Evolutionary conservation across 2,797 vertebrate genomes (phyloP).

Genomic region (Pangasius sanitwongsei): DNA sequence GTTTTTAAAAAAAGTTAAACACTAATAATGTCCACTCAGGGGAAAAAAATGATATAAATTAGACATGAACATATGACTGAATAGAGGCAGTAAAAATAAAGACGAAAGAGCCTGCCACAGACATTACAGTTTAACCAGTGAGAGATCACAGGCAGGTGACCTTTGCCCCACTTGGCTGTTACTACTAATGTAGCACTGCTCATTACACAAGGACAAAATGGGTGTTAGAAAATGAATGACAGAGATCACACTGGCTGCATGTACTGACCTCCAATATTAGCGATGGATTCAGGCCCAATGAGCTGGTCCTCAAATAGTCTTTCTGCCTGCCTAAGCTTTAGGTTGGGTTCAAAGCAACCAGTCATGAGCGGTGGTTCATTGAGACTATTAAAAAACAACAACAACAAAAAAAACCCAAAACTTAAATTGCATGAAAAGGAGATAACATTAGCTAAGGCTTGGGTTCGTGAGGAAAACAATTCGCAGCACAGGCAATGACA

Average conservation of each 20-base stretch:
- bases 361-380: conserved; percentile 85
- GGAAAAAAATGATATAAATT: background rate
- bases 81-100: background rate
- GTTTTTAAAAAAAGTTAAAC: no score
- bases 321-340: conserved; percentile 82
- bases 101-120: background rate
- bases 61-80: background rate
- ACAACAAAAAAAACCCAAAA: conserved; percentile 15
- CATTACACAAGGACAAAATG: background rate
- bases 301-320: conserved; percentile 87
- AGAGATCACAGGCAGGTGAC: background rate
- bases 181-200: background rate
- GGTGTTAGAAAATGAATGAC: background rate
- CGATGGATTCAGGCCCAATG: conserved; percentile 88
- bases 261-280: conserved; percentile 83
- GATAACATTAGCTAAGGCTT: conserved; percentile 14
- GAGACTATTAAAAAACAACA: conserved; percentile 67
- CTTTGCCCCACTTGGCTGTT: conserved; percentile 33
- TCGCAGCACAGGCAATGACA: background rate
- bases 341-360: conserved; percentile 87
- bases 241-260: conserved; percentile 9
- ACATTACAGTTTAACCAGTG: conserved; percentile 10
- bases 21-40: background rate
- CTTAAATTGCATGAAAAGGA: background rate
- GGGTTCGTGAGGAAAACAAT: background rate